Conservation (phyloP, 2,797 vertebrate genomes). For the Tokudaia muenninki region DNA sequence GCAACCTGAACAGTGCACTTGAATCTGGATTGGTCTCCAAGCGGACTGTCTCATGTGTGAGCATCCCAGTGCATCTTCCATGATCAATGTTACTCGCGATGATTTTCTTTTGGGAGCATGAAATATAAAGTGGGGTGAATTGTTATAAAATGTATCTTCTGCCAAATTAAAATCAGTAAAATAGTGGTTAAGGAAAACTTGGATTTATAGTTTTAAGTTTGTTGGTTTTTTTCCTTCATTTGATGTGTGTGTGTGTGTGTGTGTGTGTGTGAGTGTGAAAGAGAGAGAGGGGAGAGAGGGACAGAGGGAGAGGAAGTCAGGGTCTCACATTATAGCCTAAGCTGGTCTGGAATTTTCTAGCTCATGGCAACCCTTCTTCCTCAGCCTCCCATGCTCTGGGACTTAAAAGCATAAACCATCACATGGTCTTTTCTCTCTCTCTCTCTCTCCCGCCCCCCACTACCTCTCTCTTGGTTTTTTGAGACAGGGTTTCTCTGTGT, state of each 20-base stretch:
- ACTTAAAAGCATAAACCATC: background rate
- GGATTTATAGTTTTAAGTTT: no score
- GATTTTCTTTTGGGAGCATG: background rate
- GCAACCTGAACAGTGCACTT: background rate
- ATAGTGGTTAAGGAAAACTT: no score
- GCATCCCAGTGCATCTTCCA: background rate
- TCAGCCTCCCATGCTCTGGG: background rate
- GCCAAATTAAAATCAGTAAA: constrained; percentile 35
- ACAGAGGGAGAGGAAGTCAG: background rate
- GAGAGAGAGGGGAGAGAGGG: background rate
- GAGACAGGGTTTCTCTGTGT: no score
- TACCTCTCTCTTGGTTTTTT: no score
- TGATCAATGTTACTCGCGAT: background rate
- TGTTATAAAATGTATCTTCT: constrained; percentile 51
- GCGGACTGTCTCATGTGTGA: background rate
- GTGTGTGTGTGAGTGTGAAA: no score
- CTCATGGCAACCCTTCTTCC: no score
- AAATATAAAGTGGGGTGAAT: constrained; percentile 27
- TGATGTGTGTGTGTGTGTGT: no score
- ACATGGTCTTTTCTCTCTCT: no score
- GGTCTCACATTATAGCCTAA: background rate
- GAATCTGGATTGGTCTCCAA: background rate
- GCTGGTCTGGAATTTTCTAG: no score
- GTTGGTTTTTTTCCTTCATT: no score
- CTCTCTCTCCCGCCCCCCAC: no score